Evolutionary conservation across 2,113 vertebrate genomes (phyloP).

Genomic region (Pogonocichla stellata): DNA sequence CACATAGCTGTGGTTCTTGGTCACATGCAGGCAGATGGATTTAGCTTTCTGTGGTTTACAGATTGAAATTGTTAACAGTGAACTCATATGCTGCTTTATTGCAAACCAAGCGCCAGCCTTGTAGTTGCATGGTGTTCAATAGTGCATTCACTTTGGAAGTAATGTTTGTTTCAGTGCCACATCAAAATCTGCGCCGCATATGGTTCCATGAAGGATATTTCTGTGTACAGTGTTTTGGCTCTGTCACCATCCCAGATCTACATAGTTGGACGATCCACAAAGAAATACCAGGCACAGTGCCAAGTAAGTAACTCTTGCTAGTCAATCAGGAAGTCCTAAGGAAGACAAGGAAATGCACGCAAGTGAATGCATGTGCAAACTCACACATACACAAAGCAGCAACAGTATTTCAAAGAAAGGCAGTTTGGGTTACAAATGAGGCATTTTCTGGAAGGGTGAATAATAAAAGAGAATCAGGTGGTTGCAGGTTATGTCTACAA

Average conservation of each 20-base stretch:
- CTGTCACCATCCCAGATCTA: slow-evolving; percentile 92
- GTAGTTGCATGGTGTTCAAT: not conserved
- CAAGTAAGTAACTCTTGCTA: slow-evolving; percentile 78
- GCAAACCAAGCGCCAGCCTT: not conserved
- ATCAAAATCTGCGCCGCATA: slow-evolving; percentile 97
- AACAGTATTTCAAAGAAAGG: not conserved
- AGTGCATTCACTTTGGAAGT: not conserved
- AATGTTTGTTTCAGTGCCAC: slow-evolving; percentile 85
- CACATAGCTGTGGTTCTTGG: not conserved
- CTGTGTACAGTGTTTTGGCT: slow-evolving; percentile 94
- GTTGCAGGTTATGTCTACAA: not conserved
- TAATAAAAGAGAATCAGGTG: not conserved
- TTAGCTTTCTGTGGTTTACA: not conserved
- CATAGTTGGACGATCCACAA: slow-evolving; percentile 93
- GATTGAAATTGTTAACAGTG: not conserved
- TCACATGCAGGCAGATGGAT: not conserved
- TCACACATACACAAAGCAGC: not conserved
- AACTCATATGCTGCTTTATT: not conserved
- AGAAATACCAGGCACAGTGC: slow-evolving; percentile 97
- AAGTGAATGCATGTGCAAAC: not conserved
- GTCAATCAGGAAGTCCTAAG: not conserved
- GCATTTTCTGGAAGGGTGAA: not conserved
- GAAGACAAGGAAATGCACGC: not conserved
- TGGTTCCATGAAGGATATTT: slow-evolving; percentile 97
- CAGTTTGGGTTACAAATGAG: not conserved